Conservation (phyloP, 1,140 invertebrate genomes). For the Aphaenogaster floridana region DNA sequence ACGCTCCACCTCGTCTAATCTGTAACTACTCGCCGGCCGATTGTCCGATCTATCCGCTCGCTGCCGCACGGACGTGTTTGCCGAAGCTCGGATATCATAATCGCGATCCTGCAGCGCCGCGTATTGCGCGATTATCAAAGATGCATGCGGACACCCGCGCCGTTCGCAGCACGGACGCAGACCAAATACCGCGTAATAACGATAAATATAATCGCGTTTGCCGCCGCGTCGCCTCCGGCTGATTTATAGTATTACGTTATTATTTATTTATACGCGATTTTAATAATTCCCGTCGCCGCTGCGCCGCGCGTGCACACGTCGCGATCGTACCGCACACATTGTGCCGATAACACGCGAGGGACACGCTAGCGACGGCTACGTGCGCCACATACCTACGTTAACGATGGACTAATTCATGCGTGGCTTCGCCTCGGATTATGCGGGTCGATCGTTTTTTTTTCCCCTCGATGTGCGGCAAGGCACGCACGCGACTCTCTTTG, state of each 20-base stretch:
- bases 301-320: slow-evolving; percentile 43
- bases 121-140: slow-evolving; percentile 49
- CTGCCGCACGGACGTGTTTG: background rate
- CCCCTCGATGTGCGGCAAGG: background rate
- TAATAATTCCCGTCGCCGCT: slow-evolving; percentile 49
- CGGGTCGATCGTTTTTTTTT: background rate
- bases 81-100: slow-evolving; percentile 29
- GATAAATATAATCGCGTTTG: slow-evolving; percentile 60
- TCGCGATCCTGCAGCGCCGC: slow-evolving; percentile 7
- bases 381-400: slow-evolving; percentile 10
- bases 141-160: slow-evolving; percentile 37
- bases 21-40: background rate
- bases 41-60: background rate
- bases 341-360: slow-evolving; percentile 43
- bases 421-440: background rate
- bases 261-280: slow-evolving; percentile 58
- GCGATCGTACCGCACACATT: slow-evolving; percentile 18
- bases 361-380: background rate
- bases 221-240: slow-evolving; percentile 19
- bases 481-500: slow-evolving; percentile 2
- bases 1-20: background rate
- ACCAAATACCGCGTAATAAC: slow-evolving; percentile 55
- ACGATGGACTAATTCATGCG: slow-evolving; percentile 48
- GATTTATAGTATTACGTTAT: slow-evolving; percentile 62
- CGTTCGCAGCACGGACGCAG: background rate